These are phyloP conservation scores for Paramormyrops hopkinsi DNA, from an alignment of 2,797 vertebrate genomes.

Conservation along the genomic window DNA sequence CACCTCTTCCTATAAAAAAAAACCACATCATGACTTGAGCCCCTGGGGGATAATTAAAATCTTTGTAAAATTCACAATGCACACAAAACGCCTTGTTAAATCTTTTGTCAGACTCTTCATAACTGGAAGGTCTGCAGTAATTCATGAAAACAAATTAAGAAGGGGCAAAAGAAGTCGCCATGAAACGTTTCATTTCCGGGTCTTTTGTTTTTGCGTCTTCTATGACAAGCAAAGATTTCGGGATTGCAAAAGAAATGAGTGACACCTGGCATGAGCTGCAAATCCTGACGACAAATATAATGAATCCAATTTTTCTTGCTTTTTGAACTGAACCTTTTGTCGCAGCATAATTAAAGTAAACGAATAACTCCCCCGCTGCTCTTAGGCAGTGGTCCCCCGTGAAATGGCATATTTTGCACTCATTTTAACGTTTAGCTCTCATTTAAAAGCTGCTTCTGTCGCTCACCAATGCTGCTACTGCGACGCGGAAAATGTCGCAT, in stretches of 20 bases:
- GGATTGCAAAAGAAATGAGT: neutral
- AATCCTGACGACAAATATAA: neutral
- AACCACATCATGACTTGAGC: neutral
- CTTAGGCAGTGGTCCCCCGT: neutral
- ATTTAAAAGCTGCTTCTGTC: neutral
- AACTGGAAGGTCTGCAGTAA: neutral
- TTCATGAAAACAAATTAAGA: neutral
- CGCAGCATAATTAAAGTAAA: neutral
- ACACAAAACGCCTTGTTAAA: neutral
- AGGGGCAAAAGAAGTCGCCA: neutral
- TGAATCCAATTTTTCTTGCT: neutral
- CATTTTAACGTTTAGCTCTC: neutral
- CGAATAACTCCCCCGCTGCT: neutral
- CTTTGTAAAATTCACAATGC: neutral
- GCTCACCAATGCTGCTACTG: neutral
- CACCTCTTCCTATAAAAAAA: neutral
- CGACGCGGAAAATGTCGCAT: neutral
- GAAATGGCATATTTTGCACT: neutral
- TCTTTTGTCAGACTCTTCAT: neutral
- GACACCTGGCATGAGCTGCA: neutral
- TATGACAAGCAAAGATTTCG: neutral
- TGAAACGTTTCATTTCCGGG: neutral
- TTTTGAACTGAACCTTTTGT: neutral
- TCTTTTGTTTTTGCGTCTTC: neutral
- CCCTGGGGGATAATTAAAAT: neutral